Evolutionary conservation across 1,140 invertebrate genomes (phyloP).

Genomic region (Drosophila carrolli): DNA sequence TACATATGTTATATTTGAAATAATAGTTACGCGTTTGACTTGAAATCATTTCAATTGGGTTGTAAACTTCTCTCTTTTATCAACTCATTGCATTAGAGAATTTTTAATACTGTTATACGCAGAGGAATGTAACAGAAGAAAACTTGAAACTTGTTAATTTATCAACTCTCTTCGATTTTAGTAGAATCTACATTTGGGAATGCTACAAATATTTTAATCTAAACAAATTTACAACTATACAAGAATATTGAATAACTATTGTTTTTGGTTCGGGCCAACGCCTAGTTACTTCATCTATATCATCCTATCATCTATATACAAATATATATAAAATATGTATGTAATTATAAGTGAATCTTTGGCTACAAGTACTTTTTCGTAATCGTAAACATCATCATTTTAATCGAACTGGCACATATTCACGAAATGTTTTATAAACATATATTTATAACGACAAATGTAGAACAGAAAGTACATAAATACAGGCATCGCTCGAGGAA

Average conservation of each 20-base stretch:
- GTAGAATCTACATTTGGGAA: slow-evolving; percentile 32
- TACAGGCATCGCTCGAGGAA: slow-evolving; percentile 39
- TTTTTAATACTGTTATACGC: slow-evolving; percentile 40
- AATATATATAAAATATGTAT: slow-evolving; percentile 31
- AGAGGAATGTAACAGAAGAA: slow-evolving; percentile 7
- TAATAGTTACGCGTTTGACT: slow-evolving; percentile 22
- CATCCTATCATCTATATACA: slow-evolving; percentile 33
- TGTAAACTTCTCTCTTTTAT: slow-evolving; percentile 49
- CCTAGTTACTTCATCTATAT: slow-evolving; percentile 17
- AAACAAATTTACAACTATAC: slow-evolving; percentile 57
- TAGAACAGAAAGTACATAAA: slow-evolving; percentile 47
- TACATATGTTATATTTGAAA: slow-evolving; percentile 41
- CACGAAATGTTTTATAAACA: slow-evolving; percentile 52
- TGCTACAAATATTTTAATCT: slow-evolving; percentile 39
- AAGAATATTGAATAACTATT: slow-evolving; percentile 16
- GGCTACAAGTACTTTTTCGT: slow-evolving; percentile 60
- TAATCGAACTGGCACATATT: slow-evolving; percentile 67
- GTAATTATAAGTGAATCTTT: slow-evolving; percentile 48
- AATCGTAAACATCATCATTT: slow-evolving; percentile 70
- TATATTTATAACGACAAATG: slow-evolving; percentile 55
- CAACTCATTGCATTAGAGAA: slow-evolving; percentile 24
- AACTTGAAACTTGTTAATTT: slow-evolving; percentile 19
- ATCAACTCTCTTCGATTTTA: slow-evolving; percentile 49
- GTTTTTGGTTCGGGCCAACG: slow-evolving; percentile 12
- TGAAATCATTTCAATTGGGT: slow-evolving; percentile 57